A percentile compares a stretch with the other conserved stretches of the same genome.
Conservation (phyloP, 2,888 invertebrate genomes). For the Dryadula phaetusa region DNA sequence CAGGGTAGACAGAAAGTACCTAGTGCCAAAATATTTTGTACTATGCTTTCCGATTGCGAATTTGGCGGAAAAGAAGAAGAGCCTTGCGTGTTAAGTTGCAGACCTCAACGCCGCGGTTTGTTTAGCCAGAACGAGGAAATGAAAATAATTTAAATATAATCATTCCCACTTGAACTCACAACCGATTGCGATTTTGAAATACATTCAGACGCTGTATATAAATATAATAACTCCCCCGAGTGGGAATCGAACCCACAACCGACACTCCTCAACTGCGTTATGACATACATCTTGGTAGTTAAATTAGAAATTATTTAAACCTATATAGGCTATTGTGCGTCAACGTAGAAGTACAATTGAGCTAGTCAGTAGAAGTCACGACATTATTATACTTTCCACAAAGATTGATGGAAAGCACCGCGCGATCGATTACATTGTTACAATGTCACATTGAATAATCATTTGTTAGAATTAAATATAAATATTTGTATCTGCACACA, state of each 20-base stretch:
- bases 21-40: too few species aligned
- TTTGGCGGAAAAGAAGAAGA: too few species aligned
- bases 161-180: too few species aligned
- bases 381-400: slow-evolving; percentile 47
- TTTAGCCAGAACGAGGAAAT: too few species aligned
- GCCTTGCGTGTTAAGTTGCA: too few species aligned
- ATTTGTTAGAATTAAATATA: slow-evolving; percentile 20
- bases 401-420: slow-evolving; percentile 50
- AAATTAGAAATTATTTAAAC: slow-evolving; percentile 11
- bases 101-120: too few species aligned
- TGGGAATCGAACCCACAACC: slow-evolving; percentile 1
- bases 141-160: too few species aligned
- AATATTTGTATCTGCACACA: neutral
- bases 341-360: slow-evolving; percentile 20
- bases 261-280: neutral
- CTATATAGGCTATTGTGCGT: slow-evolving; percentile 6
- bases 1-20: too few species aligned
- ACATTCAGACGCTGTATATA: too few species aligned
- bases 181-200: too few species aligned
- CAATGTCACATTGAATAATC: slow-evolving; percentile 45
- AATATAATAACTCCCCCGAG: neutral
- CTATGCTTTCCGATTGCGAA: too few species aligned
- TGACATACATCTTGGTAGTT: neutral
- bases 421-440: slow-evolving; percentile 48
- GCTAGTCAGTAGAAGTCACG: slow-evolving; percentile 37